Percentiles rank a stretch among this genome's conserved stretches.
These are phyloP conservation scores for Argyra leucocephala DNA, from an alignment of 2,888 invertebrate species.

Conservation along the genomic window DNA sequence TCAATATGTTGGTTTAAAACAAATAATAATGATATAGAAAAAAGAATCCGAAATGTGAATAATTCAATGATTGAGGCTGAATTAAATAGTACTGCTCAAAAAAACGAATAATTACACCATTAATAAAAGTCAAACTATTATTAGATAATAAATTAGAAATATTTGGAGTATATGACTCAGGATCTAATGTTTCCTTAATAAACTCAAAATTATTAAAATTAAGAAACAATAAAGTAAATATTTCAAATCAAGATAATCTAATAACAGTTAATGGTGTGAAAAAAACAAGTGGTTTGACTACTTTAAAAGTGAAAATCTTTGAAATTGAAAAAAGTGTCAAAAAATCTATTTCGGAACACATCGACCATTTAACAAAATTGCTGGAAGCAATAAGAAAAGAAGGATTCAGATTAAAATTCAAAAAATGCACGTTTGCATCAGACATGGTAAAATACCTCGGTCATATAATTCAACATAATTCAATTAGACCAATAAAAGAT, in stretches of 20 bases:
- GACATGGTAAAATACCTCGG: slow-evolving; percentile 22
- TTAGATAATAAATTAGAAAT: too few species aligned
- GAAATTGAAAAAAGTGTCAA: slow-evolving; percentile 18
- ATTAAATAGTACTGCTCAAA: too few species aligned
- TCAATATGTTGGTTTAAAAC: slow-evolving; percentile 16
- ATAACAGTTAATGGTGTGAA: slow-evolving; percentile 23
- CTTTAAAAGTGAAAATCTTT: slow-evolving; percentile 21
- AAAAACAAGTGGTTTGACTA: slow-evolving; percentile 20
- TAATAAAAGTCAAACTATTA: too few species aligned
- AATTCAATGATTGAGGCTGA: slow-evolving; percentile 16
- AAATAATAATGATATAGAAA: slow-evolving; percentile 15
- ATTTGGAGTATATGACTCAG: too few species aligned
- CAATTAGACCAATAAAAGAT: slow-evolving; percentile 17
- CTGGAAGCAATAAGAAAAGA: not conserved
- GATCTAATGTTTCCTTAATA: too few species aligned
- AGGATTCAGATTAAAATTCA: slow-evolving; percentile 24
- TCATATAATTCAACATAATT: slow-evolving; percentile 23
- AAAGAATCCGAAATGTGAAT: too few species aligned
- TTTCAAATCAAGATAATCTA: too few species aligned
- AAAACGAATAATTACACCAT: too few species aligned
- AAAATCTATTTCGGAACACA: not conserved
- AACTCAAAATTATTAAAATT: too few species aligned
- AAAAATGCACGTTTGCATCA: slow-evolving; percentile 20
- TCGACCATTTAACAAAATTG: not conserved
- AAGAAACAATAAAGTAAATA: too few species aligned